Evolutionary conservation across 2,113 vertebrate species (phyloP).

Genomic region (Perognathus longimembris): DNA sequence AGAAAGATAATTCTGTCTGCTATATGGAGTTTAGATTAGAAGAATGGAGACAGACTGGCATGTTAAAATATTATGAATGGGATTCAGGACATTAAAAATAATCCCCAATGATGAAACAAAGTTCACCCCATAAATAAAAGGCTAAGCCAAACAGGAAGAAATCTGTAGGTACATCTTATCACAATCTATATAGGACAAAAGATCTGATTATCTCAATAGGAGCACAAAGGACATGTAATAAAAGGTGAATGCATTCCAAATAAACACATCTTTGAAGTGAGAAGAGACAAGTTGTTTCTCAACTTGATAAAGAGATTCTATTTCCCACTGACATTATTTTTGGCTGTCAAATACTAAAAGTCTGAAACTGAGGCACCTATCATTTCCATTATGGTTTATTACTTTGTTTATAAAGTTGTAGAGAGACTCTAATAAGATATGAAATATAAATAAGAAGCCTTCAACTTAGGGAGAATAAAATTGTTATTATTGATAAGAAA

Average conservation of each 20-base stretch:
- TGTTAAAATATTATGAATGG: constrained; percentile 8
- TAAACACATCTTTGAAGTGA: constrained; percentile 9
- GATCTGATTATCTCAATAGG: background rate
- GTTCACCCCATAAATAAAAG: background rate
- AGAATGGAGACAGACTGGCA: background rate
- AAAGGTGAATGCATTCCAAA: constrained; percentile 6
- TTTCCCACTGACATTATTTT: constrained; percentile 18
- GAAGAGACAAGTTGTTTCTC: background rate
- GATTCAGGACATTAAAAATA: background rate
- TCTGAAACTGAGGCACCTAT: background rate
- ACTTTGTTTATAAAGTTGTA: constrained; percentile 12
- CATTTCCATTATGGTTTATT: background rate
- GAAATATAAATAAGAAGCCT: constrained; percentile 6
- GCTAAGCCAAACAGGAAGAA: background rate
- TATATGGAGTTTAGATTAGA: background rate
- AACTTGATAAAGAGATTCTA: background rate
- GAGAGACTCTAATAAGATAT: background rate
- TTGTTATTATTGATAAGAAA: background rate
- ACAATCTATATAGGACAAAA: background rate
- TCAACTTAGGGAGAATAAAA: background rate
- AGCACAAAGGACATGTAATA: background rate
- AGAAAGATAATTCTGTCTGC: background rate
- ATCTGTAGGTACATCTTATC: background rate
- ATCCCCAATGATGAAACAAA: background rate
- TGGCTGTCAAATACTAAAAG: background rate